These are phyloP conservation scores for Gymnoscopelus braueri DNA, from an alignment of 2,797 vertebrate genomes.

Conservation along the genomic window DNA sequence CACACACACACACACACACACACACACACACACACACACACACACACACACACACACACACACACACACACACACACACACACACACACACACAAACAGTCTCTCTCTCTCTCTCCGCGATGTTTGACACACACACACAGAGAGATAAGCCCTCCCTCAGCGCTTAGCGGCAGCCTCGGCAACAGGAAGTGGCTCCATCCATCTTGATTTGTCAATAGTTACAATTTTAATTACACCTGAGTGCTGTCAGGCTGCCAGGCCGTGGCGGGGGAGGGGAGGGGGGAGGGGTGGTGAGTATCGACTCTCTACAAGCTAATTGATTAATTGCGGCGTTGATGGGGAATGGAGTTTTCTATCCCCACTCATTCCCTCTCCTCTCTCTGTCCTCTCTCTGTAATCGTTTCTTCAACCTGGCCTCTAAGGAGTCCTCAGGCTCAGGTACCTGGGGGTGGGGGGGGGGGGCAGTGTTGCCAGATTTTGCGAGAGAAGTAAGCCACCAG, in stretches of 20 bases:
- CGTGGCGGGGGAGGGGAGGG: slow-evolving; percentile 39
- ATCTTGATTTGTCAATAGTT: slow-evolving; percentile 84
- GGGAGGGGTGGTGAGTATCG: slow-evolving; percentile 50
- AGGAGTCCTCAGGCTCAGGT: slow-evolving; percentile 13
- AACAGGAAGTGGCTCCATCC: slow-evolving; percentile 71
- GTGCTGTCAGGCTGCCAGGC: slow-evolving; percentile 79
- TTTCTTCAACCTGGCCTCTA: slow-evolving; percentile 7
- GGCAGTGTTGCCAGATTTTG: no score
- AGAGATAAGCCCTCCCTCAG: slow-evolving; percentile 53
- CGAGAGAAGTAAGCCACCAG: no score
- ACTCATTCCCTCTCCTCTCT: slow-evolving; percentile 42
- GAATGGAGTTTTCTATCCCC: slow-evolving; percentile 32
- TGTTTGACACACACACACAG: slow-evolving; percentile 15
- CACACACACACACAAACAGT: neutral
- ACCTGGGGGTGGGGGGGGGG: slow-evolving; percentile 13
- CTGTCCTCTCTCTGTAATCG: slow-evolving; percentile 18
- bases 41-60: slow-evolving; percentile 6
- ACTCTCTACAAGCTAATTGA: slow-evolving; percentile 79
- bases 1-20: neutral
- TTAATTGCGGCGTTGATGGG: slow-evolving; percentile 78
- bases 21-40: slow-evolving; percentile 5
- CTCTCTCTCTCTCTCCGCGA: neutral
- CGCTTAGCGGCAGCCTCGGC: slow-evolving; percentile 29
- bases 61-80: neutral
- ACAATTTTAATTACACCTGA: slow-evolving; percentile 87